Evolutionary conservation across 2,797 vertebrate species (phyloP).

Genomic region (Poeciliopsis infans): DNA sequence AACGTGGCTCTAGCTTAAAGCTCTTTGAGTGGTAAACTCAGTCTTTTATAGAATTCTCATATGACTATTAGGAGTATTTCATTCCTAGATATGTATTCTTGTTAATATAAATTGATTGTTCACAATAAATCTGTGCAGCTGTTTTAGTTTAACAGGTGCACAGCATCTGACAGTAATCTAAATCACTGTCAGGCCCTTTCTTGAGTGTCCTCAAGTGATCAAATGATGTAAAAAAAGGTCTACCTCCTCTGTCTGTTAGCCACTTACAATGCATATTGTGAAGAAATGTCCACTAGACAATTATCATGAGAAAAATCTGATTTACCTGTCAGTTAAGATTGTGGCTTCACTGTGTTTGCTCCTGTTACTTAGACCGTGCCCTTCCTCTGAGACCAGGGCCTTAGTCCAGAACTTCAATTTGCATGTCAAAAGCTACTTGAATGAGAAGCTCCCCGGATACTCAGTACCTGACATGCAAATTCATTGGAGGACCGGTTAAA

Average conservation of each 20-base stretch:
- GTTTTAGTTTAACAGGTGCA: not conserved
- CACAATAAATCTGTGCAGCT: no score
- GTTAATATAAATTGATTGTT: not conserved
- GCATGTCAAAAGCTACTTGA: constrained; percentile 83
- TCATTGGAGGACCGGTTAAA: constrained; percentile 81
- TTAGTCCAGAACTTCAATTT: constrained; percentile 73
- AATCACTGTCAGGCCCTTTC: not conserved
- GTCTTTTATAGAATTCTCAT: not conserved
- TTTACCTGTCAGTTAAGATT: constrained; percentile 84
- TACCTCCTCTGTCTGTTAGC: not conserved
- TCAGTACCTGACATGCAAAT: constrained; percentile 84
- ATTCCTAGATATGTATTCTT: not conserved
- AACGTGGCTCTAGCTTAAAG: not conserved
- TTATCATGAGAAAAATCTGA: constrained; percentile 55
- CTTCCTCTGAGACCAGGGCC: constrained; percentile 65
- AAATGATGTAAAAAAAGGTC: not conserved
- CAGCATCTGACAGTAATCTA: not conserved
- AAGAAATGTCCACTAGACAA: not conserved
- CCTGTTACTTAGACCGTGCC: constrained; percentile 79
- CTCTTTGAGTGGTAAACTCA: not conserved
- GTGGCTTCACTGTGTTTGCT: constrained; percentile 73
- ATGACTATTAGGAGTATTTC: not conserved
- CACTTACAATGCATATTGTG: not conserved
- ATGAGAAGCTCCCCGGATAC: constrained; percentile 77
- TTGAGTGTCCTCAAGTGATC: not conserved